Evolutionary conservation across 2,113 vertebrate species (phyloP), one percentile per base, ranked within the genome.

Genomic region (Agapornis roseicollis): DNA sequence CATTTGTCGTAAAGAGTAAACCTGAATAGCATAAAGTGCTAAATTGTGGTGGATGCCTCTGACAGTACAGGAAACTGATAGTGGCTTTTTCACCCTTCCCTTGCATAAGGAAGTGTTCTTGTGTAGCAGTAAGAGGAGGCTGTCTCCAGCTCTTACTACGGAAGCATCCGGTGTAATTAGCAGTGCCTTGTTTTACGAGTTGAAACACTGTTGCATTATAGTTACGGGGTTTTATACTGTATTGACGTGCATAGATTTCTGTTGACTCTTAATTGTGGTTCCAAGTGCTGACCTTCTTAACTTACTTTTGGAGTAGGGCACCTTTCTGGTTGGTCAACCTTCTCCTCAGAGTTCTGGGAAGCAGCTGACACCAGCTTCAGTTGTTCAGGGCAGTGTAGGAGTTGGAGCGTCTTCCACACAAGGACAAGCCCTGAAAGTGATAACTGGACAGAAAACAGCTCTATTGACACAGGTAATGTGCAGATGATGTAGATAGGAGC

Each of bases 291-390:
- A 96, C 66, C 52, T 88, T 31, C 27, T 22, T 70, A 79, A 44
- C 60, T 44, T 63, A 6, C 74, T 90, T 71, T 44, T 95, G 78
- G 94, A 83, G 76, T 96, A 99, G 99, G 99, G 99, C 49, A 99
- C 99, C 3, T 99, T 99, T 98, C 97, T 99, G 95, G 99, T 99
- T 46, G 99, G 99, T 53, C 99, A 99, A 77, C 99, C 99, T 52
- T 98, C 98, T 22, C 96, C 98, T 19, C 98, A 98, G 82, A 98
- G 98, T 76, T 98, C 99, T 35, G 99, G 98, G 89, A 99, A 99
- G 96, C 99, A 99, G 68, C 96, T 98, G 29, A 95, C 97, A 56
- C 88, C 98, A 35, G 96, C 98, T 44, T 98, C 98, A 7, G 96
- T 98, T 23, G 98, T 98, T 81, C 98, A 99, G 58, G 97, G 98